These are phyloP conservation scores for Gasterosteus nipponicus DNA, from an alignment of 2,113 vertebrate species.

Conservation along the genomic window DNA sequence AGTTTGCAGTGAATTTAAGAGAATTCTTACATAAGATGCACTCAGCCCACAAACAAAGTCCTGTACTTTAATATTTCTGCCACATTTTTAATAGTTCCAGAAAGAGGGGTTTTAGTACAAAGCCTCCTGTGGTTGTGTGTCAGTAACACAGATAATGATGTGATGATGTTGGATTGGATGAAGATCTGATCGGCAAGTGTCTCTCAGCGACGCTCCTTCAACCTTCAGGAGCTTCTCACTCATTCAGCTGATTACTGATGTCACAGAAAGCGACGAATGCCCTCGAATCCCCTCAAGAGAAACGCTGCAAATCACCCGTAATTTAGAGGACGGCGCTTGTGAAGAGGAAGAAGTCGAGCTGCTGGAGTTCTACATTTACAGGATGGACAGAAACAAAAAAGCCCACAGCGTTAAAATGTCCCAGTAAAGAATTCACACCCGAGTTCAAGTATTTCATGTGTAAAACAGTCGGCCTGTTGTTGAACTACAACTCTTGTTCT, in stretches of 20 bases:
- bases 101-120: no score
- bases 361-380: not conserved
- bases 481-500: no score
- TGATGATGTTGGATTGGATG: no score
- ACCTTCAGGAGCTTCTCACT: not conserved
- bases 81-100: no score
- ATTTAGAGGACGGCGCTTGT: not conserved
- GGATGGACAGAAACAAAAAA: not conserved
- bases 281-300: not conserved
- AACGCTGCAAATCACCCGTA: not conserved
- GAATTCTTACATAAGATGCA: no score
- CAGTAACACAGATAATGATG: no score
- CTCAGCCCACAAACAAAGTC: no score
- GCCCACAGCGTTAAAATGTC: slow-evolving; percentile 12
- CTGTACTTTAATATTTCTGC: no score
- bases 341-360: not conserved
- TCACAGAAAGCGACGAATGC: not conserved
- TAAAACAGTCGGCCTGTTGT: not conserved
- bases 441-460: slow-evolving; percentile 33
- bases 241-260: slow-evolving; percentile 10
- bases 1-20: no score
- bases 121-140: no score
- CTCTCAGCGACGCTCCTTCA: no score
- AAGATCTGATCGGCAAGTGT: no score
- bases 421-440: not conserved